phyloP scores from a whole-genome alignment of 1,140 invertebrate genomes.

The Mactra quadrangularis region DNA sequence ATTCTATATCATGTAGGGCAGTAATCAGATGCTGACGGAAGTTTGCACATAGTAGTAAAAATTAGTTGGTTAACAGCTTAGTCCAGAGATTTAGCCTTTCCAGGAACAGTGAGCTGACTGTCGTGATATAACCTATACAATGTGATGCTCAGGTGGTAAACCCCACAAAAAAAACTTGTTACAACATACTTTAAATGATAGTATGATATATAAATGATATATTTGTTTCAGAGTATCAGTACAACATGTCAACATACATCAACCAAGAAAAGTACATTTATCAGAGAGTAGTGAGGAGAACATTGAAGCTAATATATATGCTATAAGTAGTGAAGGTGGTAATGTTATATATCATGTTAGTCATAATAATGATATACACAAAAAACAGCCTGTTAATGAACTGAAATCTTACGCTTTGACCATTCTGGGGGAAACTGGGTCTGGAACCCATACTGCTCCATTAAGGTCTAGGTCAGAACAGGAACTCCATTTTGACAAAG shows the following conservation, averaged over 20 bases:
- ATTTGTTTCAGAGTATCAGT: slow-evolving; percentile 90
- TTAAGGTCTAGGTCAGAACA: slow-evolving; percentile 71
- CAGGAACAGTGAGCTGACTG: too few species aligned
- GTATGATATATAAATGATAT: too few species aligned
- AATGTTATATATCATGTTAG: slow-evolving; percentile 94
- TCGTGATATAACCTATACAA: too few species aligned
- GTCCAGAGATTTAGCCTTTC: too few species aligned
- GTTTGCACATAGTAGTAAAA: too few species aligned
- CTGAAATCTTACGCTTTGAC: slow-evolving; percentile 79
- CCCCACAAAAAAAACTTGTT: too few species aligned
- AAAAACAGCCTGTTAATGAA: slow-evolving; percentile 72
- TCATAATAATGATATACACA: slow-evolving; percentile 69
- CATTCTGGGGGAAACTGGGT: slow-evolving; percentile 74
- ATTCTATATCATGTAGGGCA: too few species aligned
- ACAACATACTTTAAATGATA: too few species aligned
- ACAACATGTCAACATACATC: slow-evolving; percentile 91
- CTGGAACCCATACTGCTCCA: slow-evolving; percentile 71
- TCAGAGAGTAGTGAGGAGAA: slow-evolving; percentile 75
- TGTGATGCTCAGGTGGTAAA: too few species aligned
- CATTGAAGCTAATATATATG: slow-evolving; percentile 89
- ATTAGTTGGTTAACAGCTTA: too few species aligned
- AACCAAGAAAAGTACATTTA: slow-evolving; percentile 86
- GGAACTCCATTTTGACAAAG: slow-evolving; percentile 80
- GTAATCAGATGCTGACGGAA: too few species aligned
- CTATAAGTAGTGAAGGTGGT: slow-evolving; percentile 93